A percentile compares a stretch with the other conserved stretches of the same genome.
Evolutionary conservation across 2,797 vertebrate genomes (phyloP).

Genomic region (Ceryle rudis): DNA sequence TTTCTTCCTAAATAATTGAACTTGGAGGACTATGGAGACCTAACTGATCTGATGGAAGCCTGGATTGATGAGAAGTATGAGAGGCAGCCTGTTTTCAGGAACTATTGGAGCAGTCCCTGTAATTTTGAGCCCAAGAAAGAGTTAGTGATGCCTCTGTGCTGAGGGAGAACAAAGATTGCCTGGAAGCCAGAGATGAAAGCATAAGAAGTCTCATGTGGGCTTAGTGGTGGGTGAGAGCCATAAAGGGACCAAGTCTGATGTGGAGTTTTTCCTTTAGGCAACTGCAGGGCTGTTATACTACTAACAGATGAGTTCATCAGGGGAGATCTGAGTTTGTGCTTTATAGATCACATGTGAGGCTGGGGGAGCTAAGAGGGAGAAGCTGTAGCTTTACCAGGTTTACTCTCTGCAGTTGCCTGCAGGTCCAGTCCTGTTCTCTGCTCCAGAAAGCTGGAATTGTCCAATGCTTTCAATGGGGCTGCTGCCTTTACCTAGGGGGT

Average conservation of each 20-base stretch:
- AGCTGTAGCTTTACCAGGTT: not conserved
- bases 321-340: not conserved
- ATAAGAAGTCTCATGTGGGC: not conserved
- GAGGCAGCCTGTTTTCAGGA: not conserved
- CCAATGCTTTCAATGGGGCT: not conserved
- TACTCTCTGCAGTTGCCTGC: not conserved
- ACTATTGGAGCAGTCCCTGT: not conserved
- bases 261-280: constrained; percentile 30
- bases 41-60: not conserved
- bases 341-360: not conserved
- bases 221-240: not conserved
- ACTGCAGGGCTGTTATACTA: not conserved
- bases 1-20: constrained; percentile 26
- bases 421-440: not conserved
- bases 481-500: not conserved
- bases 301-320: not conserved
- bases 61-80: not conserved
- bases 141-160: constrained; percentile 22
- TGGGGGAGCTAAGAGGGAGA: not conserved
- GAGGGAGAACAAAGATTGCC: constrained; percentile 35
- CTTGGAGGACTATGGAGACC: not conserved
- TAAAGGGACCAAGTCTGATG: not conserved
- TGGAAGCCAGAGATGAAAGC: constrained; percentile 44
- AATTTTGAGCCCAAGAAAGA: constrained; percentile 5
- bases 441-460: not conserved